phyloP scores from a whole-genome alignment of 2,797 vertebrate genomes.

The Natrix natrix region DNA sequence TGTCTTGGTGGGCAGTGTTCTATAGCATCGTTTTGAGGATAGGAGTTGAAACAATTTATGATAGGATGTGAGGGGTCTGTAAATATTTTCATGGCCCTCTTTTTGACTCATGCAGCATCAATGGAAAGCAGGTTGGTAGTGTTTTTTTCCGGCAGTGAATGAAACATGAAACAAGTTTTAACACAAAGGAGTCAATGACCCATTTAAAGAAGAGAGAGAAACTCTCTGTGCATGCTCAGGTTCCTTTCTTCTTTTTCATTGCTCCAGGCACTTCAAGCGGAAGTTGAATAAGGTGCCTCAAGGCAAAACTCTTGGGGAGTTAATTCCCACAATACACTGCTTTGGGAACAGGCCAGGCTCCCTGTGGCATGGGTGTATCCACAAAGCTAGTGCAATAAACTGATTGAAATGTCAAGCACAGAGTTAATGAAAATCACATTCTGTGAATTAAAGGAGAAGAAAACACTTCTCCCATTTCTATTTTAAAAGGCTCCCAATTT shows the following conservation, averaged over 20 bases:
- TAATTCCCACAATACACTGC: background rate
- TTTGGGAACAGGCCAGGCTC: background rate
- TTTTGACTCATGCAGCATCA: too few relatives aligned
- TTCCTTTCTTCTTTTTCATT: background rate
- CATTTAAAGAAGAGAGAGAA: background rate
- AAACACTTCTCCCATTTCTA: background rate
- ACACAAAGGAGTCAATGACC: background rate
- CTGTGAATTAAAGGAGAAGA: background rate
- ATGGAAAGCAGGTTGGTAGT: too few relatives aligned
- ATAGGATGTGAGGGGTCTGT: too few relatives aligned
- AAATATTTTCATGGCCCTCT: too few relatives aligned
- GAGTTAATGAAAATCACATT: background rate
- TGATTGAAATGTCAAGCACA: background rate
- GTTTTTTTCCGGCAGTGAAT: too few relatives aligned
- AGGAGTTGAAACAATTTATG: too few relatives aligned
- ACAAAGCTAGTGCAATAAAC: background rate
- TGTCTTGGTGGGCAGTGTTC: too few relatives aligned
- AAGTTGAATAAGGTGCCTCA: background rate
- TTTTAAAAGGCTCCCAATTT: background rate
- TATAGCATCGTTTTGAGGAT: too few relatives aligned
- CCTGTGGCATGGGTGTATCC: background rate
- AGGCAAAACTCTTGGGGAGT: background rate
- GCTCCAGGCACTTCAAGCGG: background rate
- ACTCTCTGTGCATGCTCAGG: background rate
- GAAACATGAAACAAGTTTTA: too few relatives aligned